These are phyloP conservation scores for Ericerus pela DNA, from an alignment of 1,140 invertebrate genomes.

Conservation along the genomic window DNA sequence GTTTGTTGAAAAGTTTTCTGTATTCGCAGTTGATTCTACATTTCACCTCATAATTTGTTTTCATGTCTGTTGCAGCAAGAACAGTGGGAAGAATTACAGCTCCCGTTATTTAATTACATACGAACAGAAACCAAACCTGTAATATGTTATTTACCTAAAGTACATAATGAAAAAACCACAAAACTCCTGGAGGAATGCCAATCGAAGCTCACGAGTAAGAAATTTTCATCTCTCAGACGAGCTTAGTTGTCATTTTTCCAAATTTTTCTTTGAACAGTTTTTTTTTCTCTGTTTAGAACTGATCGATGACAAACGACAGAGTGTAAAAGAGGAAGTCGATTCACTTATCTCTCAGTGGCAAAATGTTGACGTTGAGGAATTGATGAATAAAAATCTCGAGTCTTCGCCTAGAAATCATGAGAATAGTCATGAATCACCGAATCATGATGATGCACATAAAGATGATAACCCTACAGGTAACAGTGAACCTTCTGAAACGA, in stretches of 20 bases:
- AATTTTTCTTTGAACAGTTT: no score
- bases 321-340: constrained; percentile 5
- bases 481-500: neutral
- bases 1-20: neutral
- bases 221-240: neutral
- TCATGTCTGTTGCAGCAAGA: constrained; percentile 26
- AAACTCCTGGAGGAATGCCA: constrained; percentile 30
- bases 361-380: neutral
- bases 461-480: neutral
- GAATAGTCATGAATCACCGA: no score
- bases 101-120: constrained; percentile 65
- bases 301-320: neutral
- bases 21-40: neutral
- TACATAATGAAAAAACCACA: constrained; percentile 40
- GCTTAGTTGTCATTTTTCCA: neutral
- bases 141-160: constrained; percentile 75
- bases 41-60: neutral
- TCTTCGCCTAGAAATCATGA: neutral
- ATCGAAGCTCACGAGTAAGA: neutral
- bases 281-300: neutral
- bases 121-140: constrained; percentile 69
- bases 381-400: neutral
- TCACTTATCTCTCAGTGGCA: neutral
- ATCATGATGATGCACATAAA: neutral
- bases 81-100: constrained; percentile 67